Evolutionary conservation across 2,113 vertebrate genomes (phyloP), one percentile per base, ranked within the genome.

Genomic region (Dolichotis patagonum): DNA sequence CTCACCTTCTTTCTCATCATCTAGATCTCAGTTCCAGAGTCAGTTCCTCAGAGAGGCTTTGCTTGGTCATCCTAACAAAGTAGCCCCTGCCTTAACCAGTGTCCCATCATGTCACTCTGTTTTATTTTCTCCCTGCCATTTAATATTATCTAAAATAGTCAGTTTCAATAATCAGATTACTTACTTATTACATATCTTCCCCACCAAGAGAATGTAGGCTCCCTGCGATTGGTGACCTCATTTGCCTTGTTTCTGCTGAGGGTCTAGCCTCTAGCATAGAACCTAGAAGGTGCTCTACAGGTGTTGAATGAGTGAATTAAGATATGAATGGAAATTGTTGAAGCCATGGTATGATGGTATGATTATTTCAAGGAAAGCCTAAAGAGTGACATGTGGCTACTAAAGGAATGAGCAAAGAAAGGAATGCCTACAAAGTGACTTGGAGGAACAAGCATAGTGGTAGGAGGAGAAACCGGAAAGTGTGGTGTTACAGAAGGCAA

Each of bases 401-500:
- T 82, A 86, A 95, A 90, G 63, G 88, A 46, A 77, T 69, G 86
- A 81, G 82, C 78, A 95, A 88, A 78, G 41, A 35, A 95, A 97
- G 56, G 85, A 73, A 90, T 90, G 85, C 82, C 65, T 88, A 43
- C 93, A 88, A 73, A 97, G 60, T 14, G 49, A 92, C 52, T 96
- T 80, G 90, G 95, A 95, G 67, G n/a, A 91, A 85, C 32, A 96
- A 93, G 38, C 35, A 83, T 71, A 88, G 78, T 86, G 80, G 96
- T 95, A 96, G 96, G 94, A 91, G 85, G 94, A 97, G 86, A 94
- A 95, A 88, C 82, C 67, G 58, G 10, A 41, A 94, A 96, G 92
- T 96, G 94, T 93, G 93, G 93, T 94, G 35, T 60, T 95, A 54
- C 80, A 97, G 93, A 97, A 98, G 86, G 96, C 89, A 87, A 67